These are phyloP conservation scores for Rhynchopsitta pachyrhyncha DNA, from an alignment of 2,113 vertebrate species.

Conservation along the genomic window DNA sequence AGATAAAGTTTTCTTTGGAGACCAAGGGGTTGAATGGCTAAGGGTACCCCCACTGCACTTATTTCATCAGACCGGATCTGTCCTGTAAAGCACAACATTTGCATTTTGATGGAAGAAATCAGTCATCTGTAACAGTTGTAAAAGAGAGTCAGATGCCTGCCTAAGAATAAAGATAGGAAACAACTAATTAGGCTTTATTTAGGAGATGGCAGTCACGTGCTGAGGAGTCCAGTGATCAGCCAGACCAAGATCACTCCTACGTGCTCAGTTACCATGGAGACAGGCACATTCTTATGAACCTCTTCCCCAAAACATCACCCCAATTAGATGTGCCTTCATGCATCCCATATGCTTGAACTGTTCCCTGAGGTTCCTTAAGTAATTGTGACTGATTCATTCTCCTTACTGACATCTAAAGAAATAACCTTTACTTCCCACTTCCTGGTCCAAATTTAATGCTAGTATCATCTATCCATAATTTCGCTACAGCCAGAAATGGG, in stretches of 20 bases:
- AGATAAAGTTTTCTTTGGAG: not conserved
- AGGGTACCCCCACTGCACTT: not conserved
- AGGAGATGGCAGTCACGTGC: not conserved
- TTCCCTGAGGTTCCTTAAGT: constrained; percentile 22
- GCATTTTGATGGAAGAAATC: not conserved
- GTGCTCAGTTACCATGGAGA: constrained; percentile 5
- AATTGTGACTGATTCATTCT: constrained; percentile 45
- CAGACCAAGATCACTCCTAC: not conserved
- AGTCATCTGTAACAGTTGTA: not conserved
- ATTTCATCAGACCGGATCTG: not conserved
- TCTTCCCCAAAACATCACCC: constrained; percentile 8
- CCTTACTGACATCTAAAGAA: constrained; percentile 31
- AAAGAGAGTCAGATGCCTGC: not conserved
- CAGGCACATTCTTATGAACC: not conserved
- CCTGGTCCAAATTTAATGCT: not conserved
- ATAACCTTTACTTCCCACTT: not conserved
- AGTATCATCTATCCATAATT: not conserved
- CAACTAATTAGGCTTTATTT: not conserved
- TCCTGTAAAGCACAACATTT: not conserved
- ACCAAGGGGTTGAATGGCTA: not conserved
- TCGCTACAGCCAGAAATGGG: not conserved
- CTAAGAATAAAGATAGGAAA: not conserved
- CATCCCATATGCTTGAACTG: not conserved
- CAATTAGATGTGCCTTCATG: constrained; percentile 37
- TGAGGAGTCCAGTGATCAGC: constrained; percentile 1